Evolutionary conservation across 2,888 invertebrate species (phyloP).

Genomic region (Boloria euphrosyne): DNA sequence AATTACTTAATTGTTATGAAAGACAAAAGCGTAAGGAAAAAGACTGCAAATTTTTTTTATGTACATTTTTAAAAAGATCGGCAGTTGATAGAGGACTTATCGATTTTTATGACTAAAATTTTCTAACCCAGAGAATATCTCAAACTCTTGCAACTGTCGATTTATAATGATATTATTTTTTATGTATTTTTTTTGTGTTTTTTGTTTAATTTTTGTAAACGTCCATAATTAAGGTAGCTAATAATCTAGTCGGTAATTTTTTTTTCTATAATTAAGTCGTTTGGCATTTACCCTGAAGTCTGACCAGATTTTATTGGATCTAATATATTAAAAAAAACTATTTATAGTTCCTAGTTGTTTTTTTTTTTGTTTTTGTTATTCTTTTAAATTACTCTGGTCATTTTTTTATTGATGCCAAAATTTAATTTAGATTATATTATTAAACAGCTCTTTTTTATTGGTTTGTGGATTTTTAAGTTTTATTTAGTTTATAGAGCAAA

Average conservation of each 20-base stretch:
- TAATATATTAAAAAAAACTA: neutral
- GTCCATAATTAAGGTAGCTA: constrained; percentile 43
- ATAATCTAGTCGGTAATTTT: constrained; percentile 57
- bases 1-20: constrained; percentile 40
- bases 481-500: neutral
- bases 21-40: constrained; percentile 63
- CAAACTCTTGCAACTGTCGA: constrained; percentile 11
- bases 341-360: constrained; percentile 25
- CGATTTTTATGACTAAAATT: too few species aligned
- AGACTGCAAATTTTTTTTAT: constrained; percentile 61
- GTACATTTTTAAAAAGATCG: constrained; percentile 28
- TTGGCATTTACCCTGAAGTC: constrained; percentile 38
- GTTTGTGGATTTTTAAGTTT: constrained; percentile 27
- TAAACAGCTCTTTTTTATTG: constrained; percentile 21
- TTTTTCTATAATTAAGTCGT: constrained; percentile 38
- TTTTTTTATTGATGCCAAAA: constrained; percentile 6
- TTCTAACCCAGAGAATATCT: too few species aligned
- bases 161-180: constrained; percentile 3
- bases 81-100: constrained; percentile 13
- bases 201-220: constrained; percentile 32
- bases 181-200: neutral
- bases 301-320: constrained; percentile 26
- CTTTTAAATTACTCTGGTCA: constrained; percentile 24
- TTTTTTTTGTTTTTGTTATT: constrained; percentile 15
- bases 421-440: neutral